Conservation (phyloP, 2,113 vertebrate species). For the Acanthochromis polyacanthus region DNA sequence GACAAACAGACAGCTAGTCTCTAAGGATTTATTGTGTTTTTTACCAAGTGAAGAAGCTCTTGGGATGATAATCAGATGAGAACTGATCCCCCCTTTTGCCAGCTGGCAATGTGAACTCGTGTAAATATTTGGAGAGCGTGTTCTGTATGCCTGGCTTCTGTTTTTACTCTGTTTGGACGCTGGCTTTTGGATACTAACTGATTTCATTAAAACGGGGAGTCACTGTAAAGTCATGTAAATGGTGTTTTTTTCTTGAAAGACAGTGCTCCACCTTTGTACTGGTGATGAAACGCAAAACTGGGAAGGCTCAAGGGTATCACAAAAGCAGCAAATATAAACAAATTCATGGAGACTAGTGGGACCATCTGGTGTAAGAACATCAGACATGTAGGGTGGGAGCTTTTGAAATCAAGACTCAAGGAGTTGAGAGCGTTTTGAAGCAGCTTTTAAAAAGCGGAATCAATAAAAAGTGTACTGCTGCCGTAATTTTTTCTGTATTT, state of each 20-base stretch:
- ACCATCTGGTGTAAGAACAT: conserved; percentile 39
- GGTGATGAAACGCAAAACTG: not conserved
- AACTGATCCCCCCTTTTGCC: conserved; percentile 63
- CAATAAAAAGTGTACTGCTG: not conserved
- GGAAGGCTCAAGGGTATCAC: conserved; percentile 1
- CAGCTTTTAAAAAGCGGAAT: not conserved
- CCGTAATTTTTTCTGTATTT: not conserved
- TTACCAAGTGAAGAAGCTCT: conserved; percentile 39
- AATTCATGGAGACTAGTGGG: conserved; percentile 19
- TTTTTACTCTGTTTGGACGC: conserved; percentile 20
- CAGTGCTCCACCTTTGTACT: conserved; percentile 13
- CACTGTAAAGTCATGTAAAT: conserved; percentile 14
- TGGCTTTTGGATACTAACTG: conserved; percentile 21
- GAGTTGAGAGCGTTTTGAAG: not conserved
- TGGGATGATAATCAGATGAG: conserved; percentile 70
- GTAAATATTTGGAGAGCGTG: conserved; percentile 48
- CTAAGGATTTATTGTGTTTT: conserved; percentile 54
- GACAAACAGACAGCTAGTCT: conserved; percentile 39
- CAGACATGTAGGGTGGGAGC: not conserved
- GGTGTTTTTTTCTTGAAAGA: not conserved
- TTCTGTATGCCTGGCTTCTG: conserved; percentile 18
- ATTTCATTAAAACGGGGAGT: conserved; percentile 25
- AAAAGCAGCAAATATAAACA: conserved; percentile 22
- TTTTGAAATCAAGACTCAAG: conserved; percentile 16
- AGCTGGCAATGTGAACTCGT: conserved; percentile 45